These are phyloP conservation scores for Ovis aries DNA, from an alignment of 2,113 vertebrate genomes.

Conservation along the genomic window DNA sequence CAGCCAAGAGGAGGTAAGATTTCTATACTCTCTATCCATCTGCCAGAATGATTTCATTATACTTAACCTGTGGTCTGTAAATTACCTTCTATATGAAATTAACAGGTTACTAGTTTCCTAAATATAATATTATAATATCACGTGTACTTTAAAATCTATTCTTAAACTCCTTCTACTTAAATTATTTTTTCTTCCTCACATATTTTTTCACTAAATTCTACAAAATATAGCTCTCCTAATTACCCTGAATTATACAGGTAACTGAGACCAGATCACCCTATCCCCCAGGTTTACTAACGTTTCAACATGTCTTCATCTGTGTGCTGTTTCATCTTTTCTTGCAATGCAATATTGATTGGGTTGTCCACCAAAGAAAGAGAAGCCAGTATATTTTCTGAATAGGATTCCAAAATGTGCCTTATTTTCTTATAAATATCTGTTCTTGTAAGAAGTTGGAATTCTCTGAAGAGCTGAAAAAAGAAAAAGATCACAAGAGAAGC, in stretches of 20 bases:
- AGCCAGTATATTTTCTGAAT: conserved; percentile 78
- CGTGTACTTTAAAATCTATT: background rate
- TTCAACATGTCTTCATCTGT: conserved; percentile 74
- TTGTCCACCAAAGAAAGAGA: conserved; percentile 70
- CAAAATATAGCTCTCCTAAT: background rate
- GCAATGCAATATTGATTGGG: conserved; percentile 71
- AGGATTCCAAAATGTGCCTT: conserved; percentile 78
- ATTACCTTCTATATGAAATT: background rate
- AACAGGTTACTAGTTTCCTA: background rate
- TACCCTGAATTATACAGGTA: background rate
- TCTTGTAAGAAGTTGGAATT: conserved; percentile 79
- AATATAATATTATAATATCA: background rate
- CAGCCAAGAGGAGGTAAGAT: background rate
- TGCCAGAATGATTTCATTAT: background rate
- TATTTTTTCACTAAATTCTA: background rate
- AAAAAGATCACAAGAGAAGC: conserved; percentile 1
- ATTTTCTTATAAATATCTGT: conserved; percentile 78
- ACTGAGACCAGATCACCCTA: background rate
- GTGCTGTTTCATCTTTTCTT: conserved; percentile 72
- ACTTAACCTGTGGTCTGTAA: background rate
- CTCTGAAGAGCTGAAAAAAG: conserved; percentile 77
- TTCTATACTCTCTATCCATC: background rate
- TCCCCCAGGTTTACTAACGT: conserved; percentile 63
- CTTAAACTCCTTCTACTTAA: background rate
- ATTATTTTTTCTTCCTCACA: background rate